Base-by-base conservation (phyloP, 2,888 invertebrate genomes). In the Heliconius cydno region DNA sequence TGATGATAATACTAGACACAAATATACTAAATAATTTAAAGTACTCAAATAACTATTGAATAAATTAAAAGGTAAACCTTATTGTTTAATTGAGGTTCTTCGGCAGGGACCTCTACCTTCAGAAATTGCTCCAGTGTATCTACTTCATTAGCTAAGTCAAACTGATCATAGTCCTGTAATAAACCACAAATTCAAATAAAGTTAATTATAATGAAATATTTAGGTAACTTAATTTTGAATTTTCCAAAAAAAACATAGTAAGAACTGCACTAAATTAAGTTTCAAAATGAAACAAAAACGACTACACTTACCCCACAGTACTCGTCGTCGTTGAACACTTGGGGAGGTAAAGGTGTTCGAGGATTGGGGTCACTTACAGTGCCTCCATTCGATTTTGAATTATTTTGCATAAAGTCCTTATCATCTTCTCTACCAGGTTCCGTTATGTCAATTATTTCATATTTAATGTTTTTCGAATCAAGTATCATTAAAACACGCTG, bases 401-500 rank as follows among this genome's bases (percentile, higher is more conserved):
- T 98, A 88, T 96, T 97, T 92, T 98, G 98, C 98, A 99, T 99
- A 88, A 98, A 98, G 86, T 98, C 98, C 92, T 98, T 98, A 85
- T 98, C 97, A 80, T 96, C 94, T 91, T 98, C 98, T 89, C 97
- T 97, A 76, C 98, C 98, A 28, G 99, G 98, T 91, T 99, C 99
- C 75, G 99, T 98, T 88, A 99, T 99, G 93, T 99, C 99, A 88
- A 99, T 97, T 82, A 97, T 95, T 91, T 98, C 97, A 92, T 98
- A 99, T 86, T 97, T 96, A 86, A 99, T 97, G 92, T 96, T 97
- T 96, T 98, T 98, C 85, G 98, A 98, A 89, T 99, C 98, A 87
- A 99, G 95, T 88, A 99, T 98, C 97, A 99, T 98, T 86, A 98
- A 93, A 79, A 99, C 98, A 84, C 98, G 96, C 91, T 98, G 98